Percentiles rank a stretch among this genome's conserved stretches.
phyloP scores from a whole-genome alignment of 1,140 invertebrate species.

The Cydia strobilella region DNA sequence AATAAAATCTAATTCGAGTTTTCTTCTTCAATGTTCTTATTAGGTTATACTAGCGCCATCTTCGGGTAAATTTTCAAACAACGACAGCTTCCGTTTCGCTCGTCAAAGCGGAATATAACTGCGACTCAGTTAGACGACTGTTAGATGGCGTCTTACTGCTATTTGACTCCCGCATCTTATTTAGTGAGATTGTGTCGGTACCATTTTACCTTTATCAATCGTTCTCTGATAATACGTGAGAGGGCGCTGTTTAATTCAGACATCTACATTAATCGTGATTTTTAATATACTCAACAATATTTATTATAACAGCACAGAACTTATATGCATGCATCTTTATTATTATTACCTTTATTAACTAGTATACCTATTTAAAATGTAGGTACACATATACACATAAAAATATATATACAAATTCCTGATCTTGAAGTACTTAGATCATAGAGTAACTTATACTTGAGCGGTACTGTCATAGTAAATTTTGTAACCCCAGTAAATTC shows the following conservation, averaged over 20 bases:
- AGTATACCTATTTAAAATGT: too few species aligned
- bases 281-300: too few species aligned
- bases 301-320: too few species aligned
- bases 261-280: too few species aligned
- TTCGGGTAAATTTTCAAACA: not conserved
- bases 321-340: too few species aligned
- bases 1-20: not conserved
- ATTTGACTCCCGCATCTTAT: not conserved
- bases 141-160: not conserved
- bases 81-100: not conserved
- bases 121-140: not conserved
- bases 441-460: too few species aligned
- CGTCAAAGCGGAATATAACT: not conserved
- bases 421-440: too few species aligned
- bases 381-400: too few species aligned
- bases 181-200: not conserved
- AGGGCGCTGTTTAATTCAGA: conserved; percentile 9
- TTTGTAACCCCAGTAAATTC: too few species aligned
- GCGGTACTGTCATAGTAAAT: too few species aligned
- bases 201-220: not conserved
- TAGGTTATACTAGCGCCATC: conserved; percentile 1
- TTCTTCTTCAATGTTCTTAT: not conserved
- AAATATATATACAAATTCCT: too few species aligned
- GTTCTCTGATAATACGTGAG: not conserved
- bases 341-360: too few species aligned